phyloP scores from a whole-genome alignment of 2,888 invertebrate species.

The Subacronicta megacephala region DNA sequence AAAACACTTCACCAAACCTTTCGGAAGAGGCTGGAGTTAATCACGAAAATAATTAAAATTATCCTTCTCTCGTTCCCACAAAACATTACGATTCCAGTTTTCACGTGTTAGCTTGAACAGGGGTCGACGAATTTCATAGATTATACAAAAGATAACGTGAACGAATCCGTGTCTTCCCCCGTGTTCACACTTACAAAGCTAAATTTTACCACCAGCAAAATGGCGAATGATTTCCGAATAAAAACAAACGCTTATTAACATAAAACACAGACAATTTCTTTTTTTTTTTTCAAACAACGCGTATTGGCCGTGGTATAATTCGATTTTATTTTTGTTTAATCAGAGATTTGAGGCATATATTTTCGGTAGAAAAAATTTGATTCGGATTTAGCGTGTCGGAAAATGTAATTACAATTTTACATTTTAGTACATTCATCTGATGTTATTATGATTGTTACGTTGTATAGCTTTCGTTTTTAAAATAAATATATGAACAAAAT shows the following conservation, averaged over 20 bases:
- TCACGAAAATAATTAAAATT: slow-evolving; percentile 43
- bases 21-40: slow-evolving; percentile 29
- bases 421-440: slow-evolving; percentile 28
- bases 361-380: slow-evolving; percentile 23
- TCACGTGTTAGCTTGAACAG: slow-evolving; percentile 25
- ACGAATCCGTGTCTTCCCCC: slow-evolving; percentile 56
- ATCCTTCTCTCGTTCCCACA: slow-evolving; percentile 21
- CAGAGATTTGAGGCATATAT: slow-evolving; percentile 29
- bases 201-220: slow-evolving; percentile 70
- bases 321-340: slow-evolving; percentile 43
- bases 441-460: slow-evolving; percentile 22
- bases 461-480: slow-evolving; percentile 9
- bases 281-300: slow-evolving; percentile 41
- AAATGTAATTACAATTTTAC: slow-evolving; percentile 39
- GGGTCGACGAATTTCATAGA: slow-evolving; percentile 61
- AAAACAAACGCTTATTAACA: slow-evolving; percentile 77
- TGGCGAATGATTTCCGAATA: slow-evolving; percentile 67
- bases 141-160: slow-evolving; percentile 67
- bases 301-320: slow-evolving; percentile 39
- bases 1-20: slow-evolving; percentile 29
- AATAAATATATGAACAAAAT: slow-evolving; percentile 1
- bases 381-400: slow-evolving; percentile 22
- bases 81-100: slow-evolving; percentile 33
- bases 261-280: slow-evolving; percentile 63
- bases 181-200: slow-evolving; percentile 68